Evolutionary conservation across 2,888 invertebrate species (phyloP), one percentile per base, ranked within the genome.

Genomic region (Orgyia antiqua): DNA sequence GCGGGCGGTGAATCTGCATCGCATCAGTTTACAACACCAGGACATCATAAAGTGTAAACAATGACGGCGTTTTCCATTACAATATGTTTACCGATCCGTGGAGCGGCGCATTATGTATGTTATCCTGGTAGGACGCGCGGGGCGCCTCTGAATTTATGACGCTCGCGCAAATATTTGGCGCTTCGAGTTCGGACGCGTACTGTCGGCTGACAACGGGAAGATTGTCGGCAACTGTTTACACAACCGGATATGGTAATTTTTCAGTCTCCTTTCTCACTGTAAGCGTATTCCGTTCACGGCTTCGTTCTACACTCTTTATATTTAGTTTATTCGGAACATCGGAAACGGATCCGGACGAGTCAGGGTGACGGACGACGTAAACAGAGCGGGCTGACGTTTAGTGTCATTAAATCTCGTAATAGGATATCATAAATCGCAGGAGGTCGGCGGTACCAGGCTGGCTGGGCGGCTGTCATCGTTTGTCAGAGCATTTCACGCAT

Each of bases 401-500:
- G 75, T 79, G 78, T 86, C 86, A 82, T 84, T 84, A 83, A 84
- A 84, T 83, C 82, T 82, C 71, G 78, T 83, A 84, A 82, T 83
- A 84, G 84, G 84, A 78, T 79, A 82, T 79, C 83, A 82, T 86
- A 86, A 84, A 86, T 86, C 70, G 83, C 74, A 64, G 75, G 76
- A 79, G 82, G 80, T 75, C 75, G 78, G 68, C 68, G 65, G 71
- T 60, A 64, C 67, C 61, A 65, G 70, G 68, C 68, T 52, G 68
- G 66, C 71, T 68, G 74, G 74, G 72, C 73, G 73, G 73, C 77
- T 84, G 87, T 84, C 87, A 83, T 87, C 87, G 87, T 87, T 86
- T 87, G 87, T 87, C 87, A 87, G 86, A 70, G 77, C 80, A 77
- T 86, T 87, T 86, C 84, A 84, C 84, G 86, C 86, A 75, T 84